Evolutionary conservation across 2,888 invertebrate species (phyloP).

Genomic region (Sesia bembeciformis): DNA sequence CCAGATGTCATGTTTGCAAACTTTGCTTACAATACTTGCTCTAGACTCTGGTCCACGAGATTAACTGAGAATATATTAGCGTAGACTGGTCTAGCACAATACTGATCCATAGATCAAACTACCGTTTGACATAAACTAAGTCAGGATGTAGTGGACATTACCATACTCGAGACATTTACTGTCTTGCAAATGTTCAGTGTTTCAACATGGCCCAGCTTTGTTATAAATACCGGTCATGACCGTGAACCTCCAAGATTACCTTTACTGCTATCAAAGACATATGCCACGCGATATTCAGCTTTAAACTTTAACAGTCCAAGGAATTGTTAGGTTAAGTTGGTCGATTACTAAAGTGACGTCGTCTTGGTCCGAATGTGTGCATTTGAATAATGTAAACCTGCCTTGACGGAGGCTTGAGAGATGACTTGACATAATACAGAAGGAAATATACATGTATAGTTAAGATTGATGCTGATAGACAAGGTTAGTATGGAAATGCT

Average conservation of each 20-base stretch:
- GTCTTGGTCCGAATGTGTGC: conserved; percentile 34
- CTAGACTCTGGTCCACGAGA: neutral
- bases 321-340: neutral
- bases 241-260: conserved; percentile 13
- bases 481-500: conserved; percentile 14
- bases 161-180: conserved; percentile 37
- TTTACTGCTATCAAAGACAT: conserved; percentile 5
- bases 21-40: neutral
- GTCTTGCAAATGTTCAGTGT: conserved; percentile 42
- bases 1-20: neutral
- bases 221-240: conserved; percentile 40
- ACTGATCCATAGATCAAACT: neutral
- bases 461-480: conserved; percentile 32
- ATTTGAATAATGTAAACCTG: conserved; percentile 70
- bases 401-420: conserved; percentile 47
- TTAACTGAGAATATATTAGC: neutral
- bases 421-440: conserved; percentile 65
- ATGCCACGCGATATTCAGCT: conserved; percentile 12
- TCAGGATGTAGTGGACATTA: conserved; percentile 22
- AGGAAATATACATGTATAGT: conserved; percentile 24
- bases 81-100: neutral
- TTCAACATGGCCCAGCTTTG: conserved; percentile 43
- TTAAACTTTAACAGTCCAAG: neutral
- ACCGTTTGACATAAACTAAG: conserved; percentile 11
- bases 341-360: neutral